phyloP scores from a whole-genome alignment of 2,113 vertebrate genomes.

The Uria lomvia region DNA sequence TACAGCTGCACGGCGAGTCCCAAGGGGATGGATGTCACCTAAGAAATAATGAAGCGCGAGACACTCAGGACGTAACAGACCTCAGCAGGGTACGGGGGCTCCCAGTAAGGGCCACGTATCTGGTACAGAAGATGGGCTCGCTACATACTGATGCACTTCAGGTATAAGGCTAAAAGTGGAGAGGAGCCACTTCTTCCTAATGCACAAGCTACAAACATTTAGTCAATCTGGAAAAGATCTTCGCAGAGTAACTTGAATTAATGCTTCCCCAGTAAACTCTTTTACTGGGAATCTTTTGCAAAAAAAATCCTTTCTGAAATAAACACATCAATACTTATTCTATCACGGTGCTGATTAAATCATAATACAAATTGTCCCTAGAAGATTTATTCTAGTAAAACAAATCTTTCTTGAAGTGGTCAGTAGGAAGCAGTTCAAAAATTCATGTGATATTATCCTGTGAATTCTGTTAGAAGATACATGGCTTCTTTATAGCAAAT shows the following conservation, averaged over 20 bases:
- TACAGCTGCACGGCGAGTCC: accelerated
- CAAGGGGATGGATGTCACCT: background rate
- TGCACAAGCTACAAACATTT: background rate
- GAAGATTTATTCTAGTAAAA: background rate
- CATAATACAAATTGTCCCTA: background rate
- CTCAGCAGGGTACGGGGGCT: background rate
- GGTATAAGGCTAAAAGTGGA: background rate
- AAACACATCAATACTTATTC: background rate
- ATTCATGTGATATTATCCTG: background rate
- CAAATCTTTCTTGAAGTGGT: background rate
- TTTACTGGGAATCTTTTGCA: background rate
- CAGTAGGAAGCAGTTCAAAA: background rate
- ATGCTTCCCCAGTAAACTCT: background rate
- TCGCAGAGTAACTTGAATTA: background rate
- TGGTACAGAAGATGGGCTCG: accelerated
- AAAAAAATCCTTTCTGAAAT: background rate
- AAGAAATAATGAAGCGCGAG: background rate
- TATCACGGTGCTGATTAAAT: background rate
- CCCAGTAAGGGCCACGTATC: accelerated
- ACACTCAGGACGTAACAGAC: background rate
- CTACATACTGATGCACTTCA: background rate
- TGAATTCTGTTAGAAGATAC: background rate
- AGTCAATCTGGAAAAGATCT: background rate
- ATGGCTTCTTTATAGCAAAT: background rate
- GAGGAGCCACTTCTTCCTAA: background rate